A percentile compares a stretch with the other conserved stretches of the same genome.
Conservation (phyloP, 2,797 vertebrate species). For the Salmo trutta region DNA sequence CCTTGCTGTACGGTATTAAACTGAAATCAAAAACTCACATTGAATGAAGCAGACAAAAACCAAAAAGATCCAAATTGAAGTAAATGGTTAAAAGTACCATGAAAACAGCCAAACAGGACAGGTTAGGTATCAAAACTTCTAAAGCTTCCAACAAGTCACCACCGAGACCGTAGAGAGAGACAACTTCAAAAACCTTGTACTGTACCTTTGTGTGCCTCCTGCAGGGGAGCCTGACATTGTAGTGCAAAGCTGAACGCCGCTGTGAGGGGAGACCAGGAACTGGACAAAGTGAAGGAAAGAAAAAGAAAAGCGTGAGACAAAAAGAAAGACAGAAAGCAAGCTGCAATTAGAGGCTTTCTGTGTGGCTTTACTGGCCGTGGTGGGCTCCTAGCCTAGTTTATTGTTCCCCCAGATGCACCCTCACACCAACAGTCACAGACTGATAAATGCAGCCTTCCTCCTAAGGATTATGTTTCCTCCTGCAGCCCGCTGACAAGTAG, state of each 20-base stretch:
- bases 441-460: conserved; percentile 75
- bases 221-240: conserved; percentile 78
- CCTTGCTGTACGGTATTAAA: not conserved
- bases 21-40: not conserved
- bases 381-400: conserved; percentile 27
- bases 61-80: not conserved
- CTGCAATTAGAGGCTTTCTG: conserved; percentile 46
- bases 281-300: conserved; percentile 64
- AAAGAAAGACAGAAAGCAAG: conserved; percentile 15
- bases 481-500: conserved; percentile 72
- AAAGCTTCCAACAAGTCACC: not conserved
- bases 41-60: not conserved
- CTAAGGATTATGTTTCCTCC: conserved; percentile 76
- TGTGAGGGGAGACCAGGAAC: conserved; percentile 53
- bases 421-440: conserved; percentile 51
- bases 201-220: conserved; percentile 77
- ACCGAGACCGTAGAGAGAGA: not conserved
- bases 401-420: conserved; percentile 29
- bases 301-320: conserved; percentile 44
- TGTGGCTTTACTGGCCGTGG: not conserved
- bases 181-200: conserved; percentile 8
- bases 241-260: conserved; percentile 72
- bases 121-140: not conserved
- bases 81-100: not conserved
- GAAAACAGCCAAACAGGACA: conserved; percentile 9